phyloP scores from a whole-genome alignment of 30 jellyfish, hydroid and myxozoan species.

The Turritopsis rubra region DNA sequence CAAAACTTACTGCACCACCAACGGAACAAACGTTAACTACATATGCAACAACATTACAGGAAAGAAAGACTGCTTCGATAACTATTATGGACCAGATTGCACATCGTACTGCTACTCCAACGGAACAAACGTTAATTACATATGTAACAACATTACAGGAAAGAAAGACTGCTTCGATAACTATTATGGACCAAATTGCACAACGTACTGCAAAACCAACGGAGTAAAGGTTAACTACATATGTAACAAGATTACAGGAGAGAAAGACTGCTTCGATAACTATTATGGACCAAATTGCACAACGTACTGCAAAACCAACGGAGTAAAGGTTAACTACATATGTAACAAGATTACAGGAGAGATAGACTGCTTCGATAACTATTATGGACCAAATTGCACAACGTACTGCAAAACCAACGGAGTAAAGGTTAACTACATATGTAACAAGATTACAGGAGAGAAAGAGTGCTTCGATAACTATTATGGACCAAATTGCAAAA shows the following conservation, averaged over 20 bases:
- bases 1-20: neutral
- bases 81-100: neutral
- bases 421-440: neutral
- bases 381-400: neutral
- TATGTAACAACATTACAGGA: neutral
- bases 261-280: neutral
- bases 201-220: neutral
- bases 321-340: neutral
- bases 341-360: neutral
- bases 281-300: neutral
- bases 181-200: neutral
- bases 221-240: neutral
- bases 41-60: neutral
- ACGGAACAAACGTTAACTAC: neutral
- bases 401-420: neutral
- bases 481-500: neutral
- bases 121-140: neutral
- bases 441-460: neutral
- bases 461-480: neutral
- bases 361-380: neutral
- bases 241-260: neutral
- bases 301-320: neutral
- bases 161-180: neutral
- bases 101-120: neutral
- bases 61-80: neutral